These are phyloP conservation scores for Crotalus viridis DNA, from an alignment of 2,113 vertebrate genomes.

Conservation along the genomic window DNA sequence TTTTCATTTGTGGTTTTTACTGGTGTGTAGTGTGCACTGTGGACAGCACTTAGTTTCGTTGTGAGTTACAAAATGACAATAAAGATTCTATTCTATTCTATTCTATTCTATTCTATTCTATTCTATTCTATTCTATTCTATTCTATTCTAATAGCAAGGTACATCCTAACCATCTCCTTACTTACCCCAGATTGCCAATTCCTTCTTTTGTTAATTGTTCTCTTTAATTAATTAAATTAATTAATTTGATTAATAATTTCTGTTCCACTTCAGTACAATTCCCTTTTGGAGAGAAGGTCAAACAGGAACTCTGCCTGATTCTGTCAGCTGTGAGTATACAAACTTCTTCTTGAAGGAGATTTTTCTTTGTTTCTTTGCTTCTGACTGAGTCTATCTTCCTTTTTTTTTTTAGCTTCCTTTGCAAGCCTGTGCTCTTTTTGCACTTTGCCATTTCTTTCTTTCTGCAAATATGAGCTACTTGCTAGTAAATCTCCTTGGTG, in stretches of 20 bases:
- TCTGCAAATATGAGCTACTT: neutral
- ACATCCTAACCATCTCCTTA: neutral
- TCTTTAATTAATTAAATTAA: neutral
- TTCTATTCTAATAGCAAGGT: neutral
- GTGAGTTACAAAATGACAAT: no score
- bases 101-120: no score
- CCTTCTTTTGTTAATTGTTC: neutral
- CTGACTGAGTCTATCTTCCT: neutral
- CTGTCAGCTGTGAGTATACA: neutral
- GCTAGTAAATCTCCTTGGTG: neutral
- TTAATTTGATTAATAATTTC: neutral
- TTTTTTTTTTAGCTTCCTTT: neutral
- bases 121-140: no score
- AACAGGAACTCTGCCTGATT: neutral
- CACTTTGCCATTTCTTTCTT: neutral
- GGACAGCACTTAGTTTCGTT: no score
- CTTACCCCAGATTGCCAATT: neutral
- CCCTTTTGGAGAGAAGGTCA: neutral
- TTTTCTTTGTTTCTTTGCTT: neutral
- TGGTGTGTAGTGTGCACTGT: no score
- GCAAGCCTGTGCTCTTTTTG: neutral
- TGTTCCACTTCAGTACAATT: neutral
- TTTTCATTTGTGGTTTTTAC: no score
- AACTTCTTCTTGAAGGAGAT: neutral
- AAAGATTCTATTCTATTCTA: no score